phyloP scores from a whole-genome alignment of 2,797 vertebrate genomes.

The Brotula barbata region DNA sequence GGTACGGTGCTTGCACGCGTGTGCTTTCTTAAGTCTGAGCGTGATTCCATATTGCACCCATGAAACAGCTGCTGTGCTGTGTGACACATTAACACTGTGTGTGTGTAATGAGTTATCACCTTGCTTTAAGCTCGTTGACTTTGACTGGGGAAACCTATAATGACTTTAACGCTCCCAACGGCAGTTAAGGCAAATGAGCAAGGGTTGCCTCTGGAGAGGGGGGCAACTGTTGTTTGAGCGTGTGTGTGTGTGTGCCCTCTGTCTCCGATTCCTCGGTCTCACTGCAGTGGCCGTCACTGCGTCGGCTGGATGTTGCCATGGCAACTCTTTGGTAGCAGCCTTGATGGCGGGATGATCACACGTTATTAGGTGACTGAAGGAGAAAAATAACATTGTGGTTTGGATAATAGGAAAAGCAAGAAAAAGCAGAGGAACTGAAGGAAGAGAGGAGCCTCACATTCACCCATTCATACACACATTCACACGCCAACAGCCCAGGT shows the following conservation, averaged over 20 bases:
- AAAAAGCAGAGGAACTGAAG: not conserved
- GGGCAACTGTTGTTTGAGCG: slow-evolving; percentile 30
- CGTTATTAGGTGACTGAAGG: slow-evolving; percentile 62
- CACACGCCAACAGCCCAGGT: too few relatives aligned
- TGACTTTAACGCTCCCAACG: slow-evolving; percentile 67
- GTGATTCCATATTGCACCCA: slow-evolving; percentile 12
- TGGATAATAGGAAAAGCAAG: slow-evolving; percentile 18
- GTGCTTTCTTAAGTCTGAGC: slow-evolving; percentile 20
- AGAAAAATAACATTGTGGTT: slow-evolving; percentile 33
- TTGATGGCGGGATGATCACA: slow-evolving; percentile 71
- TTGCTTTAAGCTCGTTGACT: slow-evolving; percentile 66
- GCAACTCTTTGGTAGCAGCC: slow-evolving; percentile 71
- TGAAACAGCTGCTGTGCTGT: slow-evolving; percentile 57
- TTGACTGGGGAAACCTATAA: slow-evolving; percentile 63
- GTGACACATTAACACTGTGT: slow-evolving; percentile 56
- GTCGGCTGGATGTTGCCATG: slow-evolving; percentile 71
- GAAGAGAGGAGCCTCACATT: slow-evolving; percentile 9
- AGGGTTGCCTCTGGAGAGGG: slow-evolving; percentile 30
- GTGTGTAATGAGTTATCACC: slow-evolving; percentile 71
- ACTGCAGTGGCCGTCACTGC: slow-evolving; percentile 59
- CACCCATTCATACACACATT: too few relatives aligned
- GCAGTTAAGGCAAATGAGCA: slow-evolving; percentile 68
- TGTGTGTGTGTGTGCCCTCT: slow-evolving; percentile 15
- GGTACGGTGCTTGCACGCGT: not conserved
- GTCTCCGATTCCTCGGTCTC: slow-evolving; percentile 45